Evolutionary conservation across 2,888 invertebrate genomes (phyloP).

Genomic region (Dilophus febrilis): DNA sequence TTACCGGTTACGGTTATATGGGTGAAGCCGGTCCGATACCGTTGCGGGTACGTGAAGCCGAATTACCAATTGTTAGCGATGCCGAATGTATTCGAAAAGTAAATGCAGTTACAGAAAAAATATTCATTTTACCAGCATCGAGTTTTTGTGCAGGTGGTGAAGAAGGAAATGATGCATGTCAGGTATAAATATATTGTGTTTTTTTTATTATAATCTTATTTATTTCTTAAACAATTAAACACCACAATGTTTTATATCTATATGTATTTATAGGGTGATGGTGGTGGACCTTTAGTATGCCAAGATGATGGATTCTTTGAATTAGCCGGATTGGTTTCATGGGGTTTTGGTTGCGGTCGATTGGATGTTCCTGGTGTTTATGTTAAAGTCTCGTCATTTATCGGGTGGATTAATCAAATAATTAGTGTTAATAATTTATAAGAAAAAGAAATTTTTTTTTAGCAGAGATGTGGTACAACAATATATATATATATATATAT

Average conservation of each 20-base stretch:
- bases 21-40: conserved; percentile 90
- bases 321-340: conserved; percentile 82
- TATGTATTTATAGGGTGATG: conserved; percentile 56
- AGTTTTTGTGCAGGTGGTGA: conserved; percentile 91
- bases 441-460: too few relatives aligned
- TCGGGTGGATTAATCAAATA: conserved; percentile 95
- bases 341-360: conserved; percentile 90
- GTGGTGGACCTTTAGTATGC: conserved; percentile 85
- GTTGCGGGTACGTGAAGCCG: conserved; percentile 72
- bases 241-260: not conserved
- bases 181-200: conserved; percentile 35
- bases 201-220: not conserved
- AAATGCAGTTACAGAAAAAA: conserved; percentile 87
- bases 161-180: conserved; percentile 83
- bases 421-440: conserved; percentile 83
- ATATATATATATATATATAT: too few relatives aligned
- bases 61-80: conserved; percentile 83
- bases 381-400: conserved; percentile 87
- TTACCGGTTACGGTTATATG: conserved; percentile 91
- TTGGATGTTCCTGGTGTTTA: conserved; percentile 92
- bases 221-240: not conserved
- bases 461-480: too few relatives aligned
- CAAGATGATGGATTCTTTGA: conserved; percentile 86
- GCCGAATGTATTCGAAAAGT: conserved; percentile 84
- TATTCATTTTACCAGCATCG: conserved; percentile 81